phyloP scores from a whole-genome alignment of 2,888 invertebrate genomes.

The Machimus rusticus region DNA sequence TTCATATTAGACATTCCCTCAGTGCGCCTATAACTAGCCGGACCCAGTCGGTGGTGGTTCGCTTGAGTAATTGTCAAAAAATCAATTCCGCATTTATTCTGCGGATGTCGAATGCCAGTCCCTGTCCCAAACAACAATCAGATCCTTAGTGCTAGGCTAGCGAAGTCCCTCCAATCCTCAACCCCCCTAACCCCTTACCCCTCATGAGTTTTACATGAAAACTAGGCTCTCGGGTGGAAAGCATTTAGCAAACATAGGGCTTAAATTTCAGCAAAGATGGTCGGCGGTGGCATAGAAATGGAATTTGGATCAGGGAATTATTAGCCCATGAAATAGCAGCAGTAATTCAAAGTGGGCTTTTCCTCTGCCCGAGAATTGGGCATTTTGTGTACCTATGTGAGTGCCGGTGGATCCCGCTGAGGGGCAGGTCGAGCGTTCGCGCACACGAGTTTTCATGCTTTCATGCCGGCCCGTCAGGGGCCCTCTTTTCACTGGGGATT shows the following conservation, averaged over 20 bases:
- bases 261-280: conserved; percentile 35
- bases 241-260: conserved; percentile 20
- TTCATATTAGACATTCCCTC: neutral
- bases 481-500: neutral
- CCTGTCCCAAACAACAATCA: neutral
- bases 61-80: conserved; percentile 19
- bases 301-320: conserved; percentile 30
- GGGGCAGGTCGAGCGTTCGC: neutral
- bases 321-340: conserved; percentile 39
- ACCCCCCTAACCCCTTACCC: neutral
- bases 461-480: neutral
- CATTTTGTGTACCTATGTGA: neutral
- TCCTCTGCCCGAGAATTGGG: neutral
- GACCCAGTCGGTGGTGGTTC: neutral
- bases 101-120: neutral
- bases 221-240: neutral
- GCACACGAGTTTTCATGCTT: neutral
- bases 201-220: conserved; percentile 6
- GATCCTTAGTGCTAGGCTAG: neutral
- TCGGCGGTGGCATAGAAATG: conserved; percentile 12
- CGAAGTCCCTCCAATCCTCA: no score
- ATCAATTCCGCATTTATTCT: neutral
- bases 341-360: conserved; percentile 29
- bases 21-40: neutral
- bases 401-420: neutral